Conservation (phyloP, 2,113 vertebrate species). For the Sinosuthora webbiana region DNA sequence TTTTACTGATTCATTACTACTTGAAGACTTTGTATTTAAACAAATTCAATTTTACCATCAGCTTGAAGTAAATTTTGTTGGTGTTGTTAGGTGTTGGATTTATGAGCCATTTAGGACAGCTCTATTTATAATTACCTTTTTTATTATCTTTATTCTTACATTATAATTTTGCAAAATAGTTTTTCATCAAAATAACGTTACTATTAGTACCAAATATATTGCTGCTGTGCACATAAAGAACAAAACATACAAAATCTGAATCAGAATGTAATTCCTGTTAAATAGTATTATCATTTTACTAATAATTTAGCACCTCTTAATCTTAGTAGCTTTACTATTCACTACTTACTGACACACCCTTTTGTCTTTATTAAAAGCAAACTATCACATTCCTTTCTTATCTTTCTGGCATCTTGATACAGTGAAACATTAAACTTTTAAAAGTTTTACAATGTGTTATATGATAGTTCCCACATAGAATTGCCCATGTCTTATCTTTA, state of each 20-base stretch:
- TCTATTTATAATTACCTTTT: background rate
- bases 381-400: constrained; percentile 21
- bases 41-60: background rate
- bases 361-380: constrained; percentile 39
- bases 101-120: background rate
- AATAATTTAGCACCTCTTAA: background rate
- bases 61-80: background rate
- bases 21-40: background rate
- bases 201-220: background rate
- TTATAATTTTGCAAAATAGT: background rate
- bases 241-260: background rate
- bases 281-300: background rate
- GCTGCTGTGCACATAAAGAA: background rate
- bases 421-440: constrained; percentile 35
- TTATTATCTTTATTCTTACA: background rate
- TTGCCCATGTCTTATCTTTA: constrained; percentile 33
- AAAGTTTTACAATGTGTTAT: constrained; percentile 64
- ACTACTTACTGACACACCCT: background rate
- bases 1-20: background rate
- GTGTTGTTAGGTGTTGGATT: background rate
- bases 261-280: background rate
- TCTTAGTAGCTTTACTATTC: background rate
- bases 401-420: constrained; percentile 40
- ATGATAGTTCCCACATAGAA: constrained; percentile 53
- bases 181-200: background rate